Evolutionary conservation across 2,888 invertebrate genomes (phyloP).

Genomic region (Copidosoma aretas): DNA sequence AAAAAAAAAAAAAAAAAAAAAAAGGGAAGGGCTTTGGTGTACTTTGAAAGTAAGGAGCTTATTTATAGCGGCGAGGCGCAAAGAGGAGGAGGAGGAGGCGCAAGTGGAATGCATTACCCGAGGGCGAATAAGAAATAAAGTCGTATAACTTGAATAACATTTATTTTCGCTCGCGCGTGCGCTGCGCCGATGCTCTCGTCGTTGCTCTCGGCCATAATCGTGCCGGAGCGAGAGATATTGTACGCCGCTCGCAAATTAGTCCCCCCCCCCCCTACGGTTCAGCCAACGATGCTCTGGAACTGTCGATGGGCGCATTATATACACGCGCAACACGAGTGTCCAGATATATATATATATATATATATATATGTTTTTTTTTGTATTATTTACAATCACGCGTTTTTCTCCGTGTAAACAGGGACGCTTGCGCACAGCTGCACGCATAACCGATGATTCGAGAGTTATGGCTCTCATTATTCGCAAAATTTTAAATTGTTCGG

Average conservation of each 20-base stretch:
- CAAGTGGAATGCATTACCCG: conserved; percentile 5
- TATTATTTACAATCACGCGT: too few species aligned
- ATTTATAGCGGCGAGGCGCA: conserved; percentile 10
- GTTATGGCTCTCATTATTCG: too few species aligned
- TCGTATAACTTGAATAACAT: conserved; percentile 36
- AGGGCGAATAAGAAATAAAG: conserved; percentile 32
- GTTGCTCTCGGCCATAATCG: conserved; percentile 22
- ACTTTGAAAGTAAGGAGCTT: conserved; percentile 28
- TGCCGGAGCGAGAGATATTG: conserved; percentile 16
- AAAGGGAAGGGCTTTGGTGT: conserved; percentile 11
- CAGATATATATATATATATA: too few species aligned
- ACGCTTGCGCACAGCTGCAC: too few species aligned
- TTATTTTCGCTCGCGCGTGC: conserved; percentile 25
- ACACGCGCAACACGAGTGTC: too few species aligned
- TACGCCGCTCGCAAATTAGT: conserved; percentile 34
- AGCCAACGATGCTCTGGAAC: conserved; percentile 15
- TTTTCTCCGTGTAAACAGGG: too few species aligned
- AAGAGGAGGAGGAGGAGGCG: too few species aligned
- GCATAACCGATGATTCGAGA: too few species aligned
- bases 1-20: neutral
- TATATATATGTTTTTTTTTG: too few species aligned
- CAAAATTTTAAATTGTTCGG: too few species aligned
- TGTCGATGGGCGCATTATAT: conserved; percentile 26
- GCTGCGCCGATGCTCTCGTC: neutral
- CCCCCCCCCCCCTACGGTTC: neutral